Conservation (phyloP, 2,888 invertebrate genomes). For the Drosophila anomalata region DNA sequence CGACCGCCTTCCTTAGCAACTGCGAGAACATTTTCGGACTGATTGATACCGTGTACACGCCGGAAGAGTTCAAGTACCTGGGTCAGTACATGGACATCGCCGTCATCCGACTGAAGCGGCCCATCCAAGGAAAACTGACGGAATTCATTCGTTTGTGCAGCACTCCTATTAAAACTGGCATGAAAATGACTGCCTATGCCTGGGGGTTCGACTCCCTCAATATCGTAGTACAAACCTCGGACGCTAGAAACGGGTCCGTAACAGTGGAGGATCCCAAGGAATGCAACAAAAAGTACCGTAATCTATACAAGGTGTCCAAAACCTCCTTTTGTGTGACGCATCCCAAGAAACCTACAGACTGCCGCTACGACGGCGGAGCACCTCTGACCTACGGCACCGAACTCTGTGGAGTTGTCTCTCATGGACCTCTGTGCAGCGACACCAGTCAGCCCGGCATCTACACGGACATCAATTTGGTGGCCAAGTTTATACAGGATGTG, state of each 20-base stretch:
- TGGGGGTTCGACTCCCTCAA: slow-evolving; percentile 41
- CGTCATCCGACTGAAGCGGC: slow-evolving; percentile 25
- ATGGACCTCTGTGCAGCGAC: slow-evolving; percentile 34
- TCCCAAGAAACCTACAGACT: slow-evolving; percentile 17
- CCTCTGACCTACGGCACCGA: slow-evolving; percentile 26
- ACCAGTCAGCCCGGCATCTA: slow-evolving; percentile 39
- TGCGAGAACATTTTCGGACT: not conserved
- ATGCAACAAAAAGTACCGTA: not conserved
- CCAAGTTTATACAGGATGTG: not conserved
- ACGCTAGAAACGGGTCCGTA: not conserved
- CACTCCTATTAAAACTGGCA: not conserved
- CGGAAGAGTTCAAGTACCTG: slow-evolving; percentile 7
- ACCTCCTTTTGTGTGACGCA: slow-evolving; percentile 12
- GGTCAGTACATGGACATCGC: slow-evolving; percentile 36
- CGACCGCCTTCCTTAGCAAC: not conserved
- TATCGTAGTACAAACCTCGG: not conserved
- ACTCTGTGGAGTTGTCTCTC: slow-evolving; percentile 45
- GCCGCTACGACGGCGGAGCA: slow-evolving; percentile 40
- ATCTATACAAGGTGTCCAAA: not conserved
- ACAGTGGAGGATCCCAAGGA: not conserved
- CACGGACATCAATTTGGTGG: slow-evolving; percentile 29
- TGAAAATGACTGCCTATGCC: slow-evolving; percentile 15
- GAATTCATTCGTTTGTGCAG: slow-evolving; percentile 46
- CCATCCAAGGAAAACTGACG: slow-evolving; percentile 27
- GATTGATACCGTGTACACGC: slow-evolving; percentile 32